Evolutionary conservation across 2,888 invertebrate genomes (phyloP), one percentile per base, ranked within the genome.

Genomic region (Parnassius orleans): DNA sequence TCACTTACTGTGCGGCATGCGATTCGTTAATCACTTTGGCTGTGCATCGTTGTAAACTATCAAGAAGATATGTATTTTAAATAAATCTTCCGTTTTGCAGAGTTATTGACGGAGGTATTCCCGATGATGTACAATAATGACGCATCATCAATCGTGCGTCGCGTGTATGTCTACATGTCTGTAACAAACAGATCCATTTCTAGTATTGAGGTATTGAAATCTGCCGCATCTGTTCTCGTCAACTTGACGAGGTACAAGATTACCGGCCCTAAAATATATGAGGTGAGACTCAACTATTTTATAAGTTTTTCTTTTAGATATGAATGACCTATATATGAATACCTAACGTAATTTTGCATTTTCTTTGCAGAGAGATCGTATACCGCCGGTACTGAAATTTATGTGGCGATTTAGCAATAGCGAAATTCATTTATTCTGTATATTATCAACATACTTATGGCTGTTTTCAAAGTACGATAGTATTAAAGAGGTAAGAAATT

Each of bases 401-500:
- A 91, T 96, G 90, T 83, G 92, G 78, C 92, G 94, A 61, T 95
- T 93, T 86, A 94, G 94, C 73, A 94, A 93, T 72, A 95, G 93
- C 71, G 95, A 95, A 71, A 89, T 90, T 7, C 89, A 92, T 53
- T 81, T 95, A 59, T 95, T 95, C 71, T 93, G 94, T 69, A 93
- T 93, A 33, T 78, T 95, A 42, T 93, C 93, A 57, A 95, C 95
- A 0, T 90, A 95, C 44, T 78, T 95, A 50, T 95, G 95, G 95
- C 82, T 95, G 11, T 94, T 95, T 76, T 86, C 92, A 0, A 93
- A 93, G 71, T 92, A 92, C 61, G 84, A 90, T 10, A 73, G 76
- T 57, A 82, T 92, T 58, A 88, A 81, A 72, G 73, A 86, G 81
- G 89, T 88, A 63, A 55, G 24, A 51, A 10, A 51, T 24, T 33